Conservation (phyloP, 2,797 vertebrate genomes). For the Thalassophryne amazonica region DNA sequence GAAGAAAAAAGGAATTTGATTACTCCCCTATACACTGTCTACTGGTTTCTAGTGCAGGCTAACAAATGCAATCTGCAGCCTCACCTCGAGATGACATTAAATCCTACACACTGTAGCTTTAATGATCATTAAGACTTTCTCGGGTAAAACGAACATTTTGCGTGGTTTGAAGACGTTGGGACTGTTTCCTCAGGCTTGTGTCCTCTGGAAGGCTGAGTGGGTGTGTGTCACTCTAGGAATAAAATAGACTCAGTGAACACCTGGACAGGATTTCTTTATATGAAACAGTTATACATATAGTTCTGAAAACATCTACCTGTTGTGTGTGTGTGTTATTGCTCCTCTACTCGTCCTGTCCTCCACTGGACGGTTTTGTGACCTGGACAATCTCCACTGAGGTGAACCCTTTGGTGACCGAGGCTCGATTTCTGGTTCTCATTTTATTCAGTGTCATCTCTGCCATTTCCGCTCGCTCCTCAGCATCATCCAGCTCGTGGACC, state of each 20-base stretch:
- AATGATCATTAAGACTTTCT: too few species aligned
- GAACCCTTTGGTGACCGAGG: constrained; percentile 61
- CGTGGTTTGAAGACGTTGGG: too few species aligned
- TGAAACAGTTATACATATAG: not conserved
- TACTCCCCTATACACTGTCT: too few species aligned
- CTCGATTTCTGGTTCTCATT: constrained; percentile 58
- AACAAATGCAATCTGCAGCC: too few species aligned
- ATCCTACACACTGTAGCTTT: too few species aligned
- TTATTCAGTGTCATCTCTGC: constrained; percentile 73
- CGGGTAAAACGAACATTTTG: too few species aligned
- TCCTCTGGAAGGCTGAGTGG: constrained; percentile 8
- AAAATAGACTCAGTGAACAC: not conserved
- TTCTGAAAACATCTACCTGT: constrained; percentile 15
- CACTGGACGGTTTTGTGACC: constrained; percentile 59
- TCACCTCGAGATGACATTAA: too few species aligned
- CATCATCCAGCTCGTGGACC: constrained; percentile 58
- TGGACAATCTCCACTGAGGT: constrained; percentile 70
- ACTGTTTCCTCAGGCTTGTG: constrained; percentile 1
- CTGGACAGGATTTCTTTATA: not conserved
- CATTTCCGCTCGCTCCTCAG: constrained; percentile 64
- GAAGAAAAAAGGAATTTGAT: too few species aligned
- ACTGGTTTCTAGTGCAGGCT: too few species aligned
- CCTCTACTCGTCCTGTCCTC: constrained; percentile 50
- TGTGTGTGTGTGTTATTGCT: not conserved
- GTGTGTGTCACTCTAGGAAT: constrained; percentile 27